Evolutionary conservation across 2,888 invertebrate genomes (phyloP), one percentile per base, ranked within the genome.

Genomic region (Drosophila sordidula): DNA sequence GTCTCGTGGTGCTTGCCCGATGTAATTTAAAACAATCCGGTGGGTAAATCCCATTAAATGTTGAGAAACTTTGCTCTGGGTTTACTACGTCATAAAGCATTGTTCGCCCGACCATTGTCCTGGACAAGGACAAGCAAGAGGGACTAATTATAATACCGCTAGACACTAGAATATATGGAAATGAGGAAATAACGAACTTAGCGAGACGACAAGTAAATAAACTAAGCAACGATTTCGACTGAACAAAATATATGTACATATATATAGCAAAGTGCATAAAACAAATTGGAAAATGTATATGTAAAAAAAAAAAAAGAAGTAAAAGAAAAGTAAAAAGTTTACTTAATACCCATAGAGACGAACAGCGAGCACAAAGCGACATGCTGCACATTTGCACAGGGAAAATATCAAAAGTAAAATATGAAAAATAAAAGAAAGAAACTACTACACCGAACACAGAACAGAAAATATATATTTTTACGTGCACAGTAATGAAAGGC

Each of bases 401-500:
- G 56, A 76, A 76, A 74, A 76, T 75, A 63, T 67, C 55, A 73
- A 66, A 74, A 69, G 58, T 56, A 51, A 65, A 68, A 74, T 50
- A 46, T 46, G 34, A 42, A 44, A 65, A 29, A 52, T 49, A 39
- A 34, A 46, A 52, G 29, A 47, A 61, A 36, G 29, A 69, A 76
- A 72, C 65, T 72, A 57, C 41, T 18, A 18, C 18, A 18, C 18
- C 52, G 54, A 57, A 50, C 44, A 62, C 36, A 44, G 66, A 65
- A 42, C 26, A 29, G 26, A 29, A 39, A 14, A 56, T 50, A 71
- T 68, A 62, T 58, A 73, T 70, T 78, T 82, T 68, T 74, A 78
- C 73, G 83, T 73, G 80, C 79, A 63, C 74, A 87, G 86, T 87
- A 89, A 86, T 86, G 87, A 86, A 86, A 87, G 81, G 78, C 86